Evolutionary conservation across 2,797 vertebrate genomes (phyloP).

Genomic region (Vespertilio murinus): DNA sequence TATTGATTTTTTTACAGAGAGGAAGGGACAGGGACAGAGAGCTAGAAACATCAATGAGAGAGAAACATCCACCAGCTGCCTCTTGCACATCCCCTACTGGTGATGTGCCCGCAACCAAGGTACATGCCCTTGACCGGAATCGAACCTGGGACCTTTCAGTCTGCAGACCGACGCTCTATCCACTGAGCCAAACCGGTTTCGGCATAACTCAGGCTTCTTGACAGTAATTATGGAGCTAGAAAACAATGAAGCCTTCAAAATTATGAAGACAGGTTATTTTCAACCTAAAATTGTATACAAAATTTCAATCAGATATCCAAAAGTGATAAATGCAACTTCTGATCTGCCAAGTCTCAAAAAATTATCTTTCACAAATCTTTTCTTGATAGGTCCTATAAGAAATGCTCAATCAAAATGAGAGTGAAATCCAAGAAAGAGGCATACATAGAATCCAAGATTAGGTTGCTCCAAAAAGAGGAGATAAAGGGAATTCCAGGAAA

Average conservation of each 20-base stretch:
- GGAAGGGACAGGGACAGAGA: too few species aligned
- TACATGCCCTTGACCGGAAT: too few species aligned
- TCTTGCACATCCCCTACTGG: too few species aligned
- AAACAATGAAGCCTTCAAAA: constrained; percentile 49
- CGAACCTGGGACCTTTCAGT: too few species aligned
- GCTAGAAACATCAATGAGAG: too few species aligned
- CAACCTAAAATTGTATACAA: constrained; percentile 24
- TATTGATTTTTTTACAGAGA: too few species aligned
- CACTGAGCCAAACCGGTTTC: too few species aligned
- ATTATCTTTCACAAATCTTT: neutral
- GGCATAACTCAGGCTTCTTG: neutral
- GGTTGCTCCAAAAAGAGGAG: neutral
- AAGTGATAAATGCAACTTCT: neutral
- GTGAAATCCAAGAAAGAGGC: constrained; percentile 24
- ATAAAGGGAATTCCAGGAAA: neutral
- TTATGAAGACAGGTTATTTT: constrained; percentile 15
- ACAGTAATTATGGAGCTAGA: neutral
- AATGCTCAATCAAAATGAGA: neutral
- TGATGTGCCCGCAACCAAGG: too few species aligned
- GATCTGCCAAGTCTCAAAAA: constrained; percentile 14
- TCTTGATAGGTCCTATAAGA: constrained; percentile 23
- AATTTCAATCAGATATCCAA: neutral
- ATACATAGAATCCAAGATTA: neutral
- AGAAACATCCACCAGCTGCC: too few species aligned
- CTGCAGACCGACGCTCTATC: too few species aligned